Base-by-base conservation (phyloP, 2,888 invertebrate species). In the Zygogramma bicolorata region DNA sequence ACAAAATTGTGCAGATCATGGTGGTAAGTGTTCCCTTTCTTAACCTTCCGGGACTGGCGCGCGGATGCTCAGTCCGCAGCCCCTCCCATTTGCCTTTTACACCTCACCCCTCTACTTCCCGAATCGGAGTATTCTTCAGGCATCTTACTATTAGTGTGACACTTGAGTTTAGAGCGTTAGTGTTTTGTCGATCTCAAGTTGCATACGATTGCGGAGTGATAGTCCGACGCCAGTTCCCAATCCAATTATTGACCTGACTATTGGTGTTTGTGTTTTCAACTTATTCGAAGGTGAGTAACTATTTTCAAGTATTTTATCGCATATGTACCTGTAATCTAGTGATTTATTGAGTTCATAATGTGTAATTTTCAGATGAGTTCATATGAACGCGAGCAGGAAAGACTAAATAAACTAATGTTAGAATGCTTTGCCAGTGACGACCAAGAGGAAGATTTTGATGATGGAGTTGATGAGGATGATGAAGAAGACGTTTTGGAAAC, bases 1-100 rank as follows among this genome's bases (percentile, higher is more conserved):
- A 90, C 3, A 92, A 90, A 85, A 91, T 93, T 74, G 89, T 93
- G 34, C 91, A 93, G 77, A 86, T 93, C 18, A 89, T 93, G 86
- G 93, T 93, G 88, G 94, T 94, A 86, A 85, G 91, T 88, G 25
- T 46, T 27, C 18, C 31, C n/a, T n/a, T n/a, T n/a, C n/a, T 42
- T 59, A 22, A 59, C 34, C 31, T 57, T 38, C 29, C 31, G 58
- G 58, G n/a, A 58, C 27, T 58, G 58, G 58, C 58, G 58, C 29
- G 58, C 1, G n/a, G 29, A 27, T 29, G 22, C 58, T 29, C 58
- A 58, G 10, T 58, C 58, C 58, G 29, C 15, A 58, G 58, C 58
- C 29, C 58, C n/a, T 58, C n/a, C 27, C 29, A 15, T 58, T 58
- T 29, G 58, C 29, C 58, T 22, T 29, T 58, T 29, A 58, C 58